Conservation (phyloP, 2,888 invertebrate species). For the Alloscopus bannaensis region DNA sequence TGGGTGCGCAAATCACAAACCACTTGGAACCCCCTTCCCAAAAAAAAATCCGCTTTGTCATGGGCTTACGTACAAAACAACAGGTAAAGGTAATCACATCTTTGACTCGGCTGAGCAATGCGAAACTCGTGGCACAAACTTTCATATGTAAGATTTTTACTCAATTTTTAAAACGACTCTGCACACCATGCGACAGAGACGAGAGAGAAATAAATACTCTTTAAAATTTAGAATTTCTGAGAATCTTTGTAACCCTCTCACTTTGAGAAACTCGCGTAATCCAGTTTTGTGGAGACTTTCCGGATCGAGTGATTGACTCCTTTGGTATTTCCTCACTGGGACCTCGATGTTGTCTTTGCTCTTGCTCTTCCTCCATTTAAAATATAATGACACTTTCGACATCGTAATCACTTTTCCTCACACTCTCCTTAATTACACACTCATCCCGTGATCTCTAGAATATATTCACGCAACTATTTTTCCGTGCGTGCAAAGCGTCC, state of each 20-base stretch:
- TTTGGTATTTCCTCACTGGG: slow-evolving; percentile 76
- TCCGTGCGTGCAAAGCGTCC: neutral
- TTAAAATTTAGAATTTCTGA: too few species aligned
- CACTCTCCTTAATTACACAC: neutral
- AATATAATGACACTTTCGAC: slow-evolving; percentile 80
- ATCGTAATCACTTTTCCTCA: slow-evolving; percentile 41
- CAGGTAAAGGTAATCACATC: slow-evolving; percentile 39
- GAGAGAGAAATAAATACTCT: too few species aligned
- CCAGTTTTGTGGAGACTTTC: slow-evolving; percentile 84
- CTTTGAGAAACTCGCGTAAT: slow-evolving; percentile 79
- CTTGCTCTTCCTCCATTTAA: slow-evolving; percentile 82
- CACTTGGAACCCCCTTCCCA: neutral
- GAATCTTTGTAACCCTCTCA: slow-evolving; percentile 40
- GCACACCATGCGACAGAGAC: too few species aligned
- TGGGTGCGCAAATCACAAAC: too few species aligned
- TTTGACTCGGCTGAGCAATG: slow-evolving; percentile 47
- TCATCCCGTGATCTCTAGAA: neutral
- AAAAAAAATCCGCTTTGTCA: too few species aligned
- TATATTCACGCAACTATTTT: neutral
- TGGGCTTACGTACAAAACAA: slow-evolving; percentile 53
- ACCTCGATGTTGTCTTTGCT: slow-evolving; percentile 71
- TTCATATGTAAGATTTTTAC: too few species aligned
- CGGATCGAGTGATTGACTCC: slow-evolving; percentile 85
- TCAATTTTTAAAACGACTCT: too few species aligned
- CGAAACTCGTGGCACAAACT: too few species aligned